These are phyloP conservation scores for Pelecanoides urinatrix DNA, from an alignment of 2,113 vertebrate species.

Conservation along the genomic window DNA sequence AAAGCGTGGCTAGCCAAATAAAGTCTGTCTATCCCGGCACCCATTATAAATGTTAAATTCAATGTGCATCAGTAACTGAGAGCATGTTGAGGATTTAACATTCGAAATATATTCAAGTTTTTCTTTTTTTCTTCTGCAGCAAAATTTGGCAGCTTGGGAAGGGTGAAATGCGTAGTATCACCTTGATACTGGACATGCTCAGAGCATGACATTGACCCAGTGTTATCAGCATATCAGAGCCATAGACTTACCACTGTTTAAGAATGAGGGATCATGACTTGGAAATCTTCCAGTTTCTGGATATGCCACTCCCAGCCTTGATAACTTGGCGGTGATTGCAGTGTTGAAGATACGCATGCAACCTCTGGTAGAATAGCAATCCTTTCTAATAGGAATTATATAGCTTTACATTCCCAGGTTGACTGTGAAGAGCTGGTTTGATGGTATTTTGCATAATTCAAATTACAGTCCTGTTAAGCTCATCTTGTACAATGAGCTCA, in stretches of 20 bases:
- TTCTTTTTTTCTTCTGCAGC: background rate
- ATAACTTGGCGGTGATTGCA: background rate
- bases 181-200: background rate
- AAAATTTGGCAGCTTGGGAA: background rate
- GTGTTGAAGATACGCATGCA: background rate
- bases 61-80: background rate
- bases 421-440: background rate
- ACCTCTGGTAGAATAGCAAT: background rate
- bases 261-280: background rate
- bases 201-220: background rate
- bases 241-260: background rate
- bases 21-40: background rate
- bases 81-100: background rate
- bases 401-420: background rate
- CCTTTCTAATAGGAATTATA: background rate
- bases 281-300: constrained; percentile 16
- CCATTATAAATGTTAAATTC: background rate
- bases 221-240: background rate
- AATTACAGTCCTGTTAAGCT: background rate
- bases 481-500: background rate
- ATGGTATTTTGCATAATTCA: constrained; percentile 28
- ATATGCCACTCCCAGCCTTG: background rate
- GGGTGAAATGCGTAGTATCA: background rate
- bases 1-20: background rate
- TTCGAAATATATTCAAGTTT: background rate